These are phyloP conservation scores for Otolemur crassicaudatus DNA, from an alignment of 2,797 vertebrate species.

Conservation along the genomic window DNA sequence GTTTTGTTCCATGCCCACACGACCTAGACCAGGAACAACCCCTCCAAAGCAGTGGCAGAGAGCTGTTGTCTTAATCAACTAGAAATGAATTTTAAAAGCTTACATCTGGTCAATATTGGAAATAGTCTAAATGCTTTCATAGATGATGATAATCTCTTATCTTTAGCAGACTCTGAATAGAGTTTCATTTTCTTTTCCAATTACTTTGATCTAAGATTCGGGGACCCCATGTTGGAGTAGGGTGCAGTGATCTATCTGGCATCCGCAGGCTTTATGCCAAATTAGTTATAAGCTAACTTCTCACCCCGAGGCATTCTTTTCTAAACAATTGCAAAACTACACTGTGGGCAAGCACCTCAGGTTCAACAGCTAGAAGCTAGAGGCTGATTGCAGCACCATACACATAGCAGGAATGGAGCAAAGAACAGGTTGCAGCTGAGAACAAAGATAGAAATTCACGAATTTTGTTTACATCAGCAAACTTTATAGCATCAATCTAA, in stretches of 20 bases:
- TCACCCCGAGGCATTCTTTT: not conserved
- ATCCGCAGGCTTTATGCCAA: not conserved
- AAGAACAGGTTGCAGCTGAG: not conserved
- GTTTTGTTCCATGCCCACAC: not conserved
- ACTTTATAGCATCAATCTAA: not conserved
- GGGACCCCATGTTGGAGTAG: not conserved
- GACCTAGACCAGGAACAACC: not conserved
- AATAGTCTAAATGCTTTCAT: not conserved
- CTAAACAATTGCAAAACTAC: not conserved
- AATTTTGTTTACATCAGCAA: not conserved
- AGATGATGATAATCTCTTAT: conserved; percentile 15
- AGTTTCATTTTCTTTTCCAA: conserved; percentile 23
- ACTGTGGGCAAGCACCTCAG: not conserved
- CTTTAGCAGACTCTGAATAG: not conserved
- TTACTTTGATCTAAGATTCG: not conserved
- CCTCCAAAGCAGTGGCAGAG: not conserved
- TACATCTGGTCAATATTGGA: not conserved
- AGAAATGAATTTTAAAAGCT: not conserved
- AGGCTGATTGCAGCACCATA: not conserved
- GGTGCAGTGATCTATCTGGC: not conserved
- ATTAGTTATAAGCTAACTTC: not conserved
- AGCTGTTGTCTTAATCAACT: not conserved
- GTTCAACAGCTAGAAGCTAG: not conserved
- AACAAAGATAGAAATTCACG: not conserved
- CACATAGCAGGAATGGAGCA: not conserved